A percentile compares a stretch with the other conserved stretches of the same genome.
Conservation (phyloP, 2,888 invertebrate species). For the Rotaria socialis region DNA sequence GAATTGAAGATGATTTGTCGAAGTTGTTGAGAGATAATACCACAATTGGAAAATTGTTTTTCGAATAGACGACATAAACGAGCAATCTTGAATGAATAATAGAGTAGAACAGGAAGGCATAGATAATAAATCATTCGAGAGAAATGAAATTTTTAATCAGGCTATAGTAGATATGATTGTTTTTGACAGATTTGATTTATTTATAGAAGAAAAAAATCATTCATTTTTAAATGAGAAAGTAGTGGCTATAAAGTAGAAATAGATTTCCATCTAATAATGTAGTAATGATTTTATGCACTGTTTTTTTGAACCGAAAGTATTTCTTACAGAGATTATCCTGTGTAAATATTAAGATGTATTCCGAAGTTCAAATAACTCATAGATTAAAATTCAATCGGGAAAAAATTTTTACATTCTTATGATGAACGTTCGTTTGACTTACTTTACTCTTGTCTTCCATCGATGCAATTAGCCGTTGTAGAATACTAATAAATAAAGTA, state of each 20-base stretch:
- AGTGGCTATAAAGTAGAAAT: too few species aligned
- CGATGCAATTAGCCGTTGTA: neutral
- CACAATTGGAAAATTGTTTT: conserved; percentile 19
- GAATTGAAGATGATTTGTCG: conserved; percentile 7
- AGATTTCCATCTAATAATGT: too few species aligned
- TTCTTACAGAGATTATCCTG: too few species aligned
- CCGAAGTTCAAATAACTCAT: neutral
- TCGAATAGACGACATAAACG: conserved; percentile 21
- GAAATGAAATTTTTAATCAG: too few species aligned
- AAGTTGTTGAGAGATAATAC: neutral
- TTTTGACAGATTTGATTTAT: neutral
- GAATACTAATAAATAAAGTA: neutral
- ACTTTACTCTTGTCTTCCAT: neutral
- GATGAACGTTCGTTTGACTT: neutral
- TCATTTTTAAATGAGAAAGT: too few species aligned
- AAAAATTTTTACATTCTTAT: neutral
- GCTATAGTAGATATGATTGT: too few species aligned
- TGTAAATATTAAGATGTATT: too few species aligned
- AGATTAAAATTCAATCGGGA: neutral
- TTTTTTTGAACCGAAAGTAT: too few species aligned
- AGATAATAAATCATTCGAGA: neutral
- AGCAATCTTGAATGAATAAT: neutral
- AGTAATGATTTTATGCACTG: too few species aligned
- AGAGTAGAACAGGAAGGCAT: neutral
- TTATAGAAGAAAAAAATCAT: neutral